These are phyloP conservation scores for Drosophila ercepeae DNA, from an alignment of 1,140 invertebrate genomes.

Conservation along the genomic window DNA sequence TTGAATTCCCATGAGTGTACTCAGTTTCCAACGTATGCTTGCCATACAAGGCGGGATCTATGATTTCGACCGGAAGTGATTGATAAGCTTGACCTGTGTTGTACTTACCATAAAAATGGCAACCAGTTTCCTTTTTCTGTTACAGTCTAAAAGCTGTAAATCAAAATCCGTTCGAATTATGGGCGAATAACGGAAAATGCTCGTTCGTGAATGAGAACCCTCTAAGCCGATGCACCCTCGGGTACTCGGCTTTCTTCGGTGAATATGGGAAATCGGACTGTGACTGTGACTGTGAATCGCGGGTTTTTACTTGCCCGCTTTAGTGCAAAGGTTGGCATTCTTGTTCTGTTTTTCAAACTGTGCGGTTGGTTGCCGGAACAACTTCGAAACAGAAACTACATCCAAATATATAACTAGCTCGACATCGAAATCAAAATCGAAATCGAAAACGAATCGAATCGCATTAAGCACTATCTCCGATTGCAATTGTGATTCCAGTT, in stretches of 20 bases:
- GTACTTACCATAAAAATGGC: background rate
- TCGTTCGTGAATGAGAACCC: constrained; percentile 1
- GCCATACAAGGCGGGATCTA: constrained; percentile 4
- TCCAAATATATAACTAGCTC: background rate
- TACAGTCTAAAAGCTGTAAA: background rate
- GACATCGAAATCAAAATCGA: background rate
- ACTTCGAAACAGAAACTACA: constrained; percentile 27
- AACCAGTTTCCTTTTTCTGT: constrained; percentile 49
- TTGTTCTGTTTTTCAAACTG: constrained; percentile 80
- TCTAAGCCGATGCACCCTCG: background rate
- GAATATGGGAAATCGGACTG: constrained; percentile 22
- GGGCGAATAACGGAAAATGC: constrained; percentile 32
- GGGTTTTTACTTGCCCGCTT: constrained; percentile 66
- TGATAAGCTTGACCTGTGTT: constrained; percentile 1
- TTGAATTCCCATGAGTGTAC: background rate
- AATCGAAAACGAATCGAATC: constrained; percentile 29
- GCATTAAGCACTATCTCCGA: constrained; percentile 18
- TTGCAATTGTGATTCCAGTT: constrained; percentile 15
- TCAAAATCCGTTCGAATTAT: background rate
- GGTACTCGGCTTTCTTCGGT: constrained; percentile 14
- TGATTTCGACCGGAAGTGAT: constrained; percentile 17
- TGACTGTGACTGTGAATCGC: constrained; percentile 19
- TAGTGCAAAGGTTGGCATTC: constrained; percentile 79
- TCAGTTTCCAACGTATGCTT: too few species aligned
- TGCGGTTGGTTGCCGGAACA: constrained; percentile 69